These are phyloP conservation scores for Hipposideros larvatus DNA, from an alignment of 2,797 vertebrate species.

Conservation along the genomic window DNA sequence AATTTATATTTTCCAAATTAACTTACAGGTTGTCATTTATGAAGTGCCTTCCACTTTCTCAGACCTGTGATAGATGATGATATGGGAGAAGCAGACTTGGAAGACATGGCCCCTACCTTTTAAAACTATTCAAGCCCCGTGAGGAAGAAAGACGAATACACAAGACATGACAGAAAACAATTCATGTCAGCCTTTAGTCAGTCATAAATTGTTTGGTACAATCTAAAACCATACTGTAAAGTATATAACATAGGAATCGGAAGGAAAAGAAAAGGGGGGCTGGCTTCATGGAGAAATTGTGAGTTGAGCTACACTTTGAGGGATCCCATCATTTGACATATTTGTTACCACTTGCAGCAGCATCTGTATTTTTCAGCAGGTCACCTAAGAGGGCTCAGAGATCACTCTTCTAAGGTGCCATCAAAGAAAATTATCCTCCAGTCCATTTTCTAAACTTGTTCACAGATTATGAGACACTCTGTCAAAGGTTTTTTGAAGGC, in stretches of 20 bases:
- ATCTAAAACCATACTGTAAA: not conserved
- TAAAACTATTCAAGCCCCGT: not conserved
- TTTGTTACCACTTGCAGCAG: not conserved
- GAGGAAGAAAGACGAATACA: not conserved
- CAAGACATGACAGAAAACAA: not conserved
- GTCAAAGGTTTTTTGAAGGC: not conserved
- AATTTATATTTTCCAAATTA: not conserved
- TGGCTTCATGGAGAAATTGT: not conserved
- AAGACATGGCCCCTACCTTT: not conserved
- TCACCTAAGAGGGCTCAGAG: not conserved
- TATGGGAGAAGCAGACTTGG: not conserved
- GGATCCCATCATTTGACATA: not conserved
- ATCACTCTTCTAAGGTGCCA: not conserved
- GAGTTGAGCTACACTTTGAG: not conserved
- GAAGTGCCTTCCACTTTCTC: slow-evolving; percentile 4
- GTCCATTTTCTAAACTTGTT: not conserved
- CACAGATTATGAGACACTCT: not conserved
- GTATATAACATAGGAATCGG: not conserved
- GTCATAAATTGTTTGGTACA: not conserved
- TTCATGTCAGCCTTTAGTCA: not conserved
- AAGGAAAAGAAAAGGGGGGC: not conserved
- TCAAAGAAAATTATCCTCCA: not conserved
- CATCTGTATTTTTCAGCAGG: not conserved
- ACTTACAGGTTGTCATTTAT: not conserved
- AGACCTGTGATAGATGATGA: not conserved